Conservation (phyloP, 1,140 invertebrate species). For the Lordiphosa collinella region DNA sequence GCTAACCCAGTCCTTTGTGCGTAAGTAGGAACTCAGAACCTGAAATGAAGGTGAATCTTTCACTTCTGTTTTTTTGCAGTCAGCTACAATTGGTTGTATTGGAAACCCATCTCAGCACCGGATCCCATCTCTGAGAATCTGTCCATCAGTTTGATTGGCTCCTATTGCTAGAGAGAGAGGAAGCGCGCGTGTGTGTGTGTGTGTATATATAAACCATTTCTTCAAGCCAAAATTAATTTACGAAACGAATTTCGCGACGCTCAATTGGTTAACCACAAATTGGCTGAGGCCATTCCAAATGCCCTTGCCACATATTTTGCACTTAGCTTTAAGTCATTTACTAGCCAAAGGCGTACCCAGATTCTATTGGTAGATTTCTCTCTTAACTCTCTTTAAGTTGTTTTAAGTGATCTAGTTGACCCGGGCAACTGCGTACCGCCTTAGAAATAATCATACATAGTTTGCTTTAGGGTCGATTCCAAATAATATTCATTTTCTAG, state of each 20-base stretch:
- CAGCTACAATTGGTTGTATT: slow-evolving; percentile 90
- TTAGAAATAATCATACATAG: too few relatives aligned
- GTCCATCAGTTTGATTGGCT: slow-evolving; percentile 85
- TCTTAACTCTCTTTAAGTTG: too few relatives aligned
- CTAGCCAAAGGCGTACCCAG: too few relatives aligned
- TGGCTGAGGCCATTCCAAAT: slow-evolving; percentile 23
- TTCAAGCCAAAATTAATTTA: slow-evolving; percentile 30
- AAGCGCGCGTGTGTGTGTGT: too few relatives aligned
- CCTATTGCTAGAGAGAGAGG: slow-evolving; percentile 82
- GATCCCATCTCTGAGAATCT: slow-evolving; percentile 81
- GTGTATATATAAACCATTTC: slow-evolving; percentile 8
- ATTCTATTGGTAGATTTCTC: too few relatives aligned
- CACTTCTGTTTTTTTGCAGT: slow-evolving; percentile 81
- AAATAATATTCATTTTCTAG: too few relatives aligned
- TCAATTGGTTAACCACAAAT: slow-evolving; percentile 12
- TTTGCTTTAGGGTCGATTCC: too few relatives aligned
- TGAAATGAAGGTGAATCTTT: not conserved
- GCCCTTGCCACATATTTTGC: not conserved
- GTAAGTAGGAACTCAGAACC: slow-evolving; percentile 81
- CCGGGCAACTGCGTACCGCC: too few relatives aligned
- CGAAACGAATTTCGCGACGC: slow-evolving; percentile 29
- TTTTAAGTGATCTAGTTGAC: too few relatives aligned
- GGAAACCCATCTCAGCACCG: slow-evolving; percentile 85
- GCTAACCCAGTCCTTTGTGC: slow-evolving; percentile 83
- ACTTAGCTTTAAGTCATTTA: too few relatives aligned